A percentile compares a stretch with the other conserved stretches of the same genome.
Evolutionary conservation across 2,888 invertebrate species (phyloP).

Genomic region (Melinaea menophilus): DNA sequence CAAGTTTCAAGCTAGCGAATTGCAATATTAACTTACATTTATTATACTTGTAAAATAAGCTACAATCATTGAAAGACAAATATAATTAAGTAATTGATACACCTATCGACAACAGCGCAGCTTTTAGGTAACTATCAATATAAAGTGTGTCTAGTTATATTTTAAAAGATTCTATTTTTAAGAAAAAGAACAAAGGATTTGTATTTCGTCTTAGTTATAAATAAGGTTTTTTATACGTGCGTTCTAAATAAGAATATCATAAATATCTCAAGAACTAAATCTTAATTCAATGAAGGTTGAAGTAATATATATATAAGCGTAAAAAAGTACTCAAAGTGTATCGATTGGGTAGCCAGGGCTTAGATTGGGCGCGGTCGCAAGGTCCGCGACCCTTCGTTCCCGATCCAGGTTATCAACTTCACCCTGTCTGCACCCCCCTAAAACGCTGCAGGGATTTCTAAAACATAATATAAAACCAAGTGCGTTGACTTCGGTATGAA

Average conservation of each 20-base stretch:
- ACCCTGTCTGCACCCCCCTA: constrained; percentile 48
- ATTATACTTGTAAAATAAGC: neutral
- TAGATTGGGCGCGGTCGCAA: constrained; percentile 60
- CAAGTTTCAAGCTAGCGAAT: constrained; percentile 5
- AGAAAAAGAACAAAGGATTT: too few relatives aligned
- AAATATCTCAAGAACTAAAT: too few relatives aligned
- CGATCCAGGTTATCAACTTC: constrained; percentile 75
- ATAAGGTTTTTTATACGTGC: too few relatives aligned
- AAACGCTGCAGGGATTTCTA: constrained; percentile 71
- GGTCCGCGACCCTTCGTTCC: constrained; percentile 73
- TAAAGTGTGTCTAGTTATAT: too few relatives aligned
- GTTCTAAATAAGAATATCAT: too few relatives aligned
- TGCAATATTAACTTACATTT: constrained; percentile 5
- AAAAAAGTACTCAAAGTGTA: neutral
- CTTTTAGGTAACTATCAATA: too few relatives aligned
- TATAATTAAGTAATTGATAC: neutral
- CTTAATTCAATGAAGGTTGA: neutral
- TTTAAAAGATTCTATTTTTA: too few relatives aligned
- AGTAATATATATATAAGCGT: neutral
- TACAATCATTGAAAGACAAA: neutral
- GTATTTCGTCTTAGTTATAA: too few relatives aligned
- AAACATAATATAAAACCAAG: constrained; percentile 67
- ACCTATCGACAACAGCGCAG: neutral
- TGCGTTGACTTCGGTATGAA: constrained; percentile 61
- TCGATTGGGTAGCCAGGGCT: neutral